A percentile compares a stretch with the other conserved stretches of the same genome.
Evolutionary conservation across 2,797 vertebrate genomes (phyloP).

Genomic region (Artibeus jamaicensis): DNA sequence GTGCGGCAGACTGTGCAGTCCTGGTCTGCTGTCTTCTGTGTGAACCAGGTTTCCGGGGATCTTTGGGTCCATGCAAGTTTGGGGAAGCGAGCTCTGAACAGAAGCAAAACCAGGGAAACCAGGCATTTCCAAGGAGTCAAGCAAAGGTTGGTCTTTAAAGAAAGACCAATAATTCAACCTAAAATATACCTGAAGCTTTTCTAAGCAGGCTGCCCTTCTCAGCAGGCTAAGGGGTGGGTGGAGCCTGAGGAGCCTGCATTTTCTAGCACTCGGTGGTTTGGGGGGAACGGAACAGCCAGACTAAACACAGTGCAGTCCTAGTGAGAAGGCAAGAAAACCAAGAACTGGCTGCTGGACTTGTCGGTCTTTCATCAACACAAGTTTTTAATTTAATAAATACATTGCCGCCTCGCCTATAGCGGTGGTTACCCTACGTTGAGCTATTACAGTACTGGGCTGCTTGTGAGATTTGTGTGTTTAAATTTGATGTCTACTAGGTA

Average conservation of each 20-base stretch:
- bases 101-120: not conserved
- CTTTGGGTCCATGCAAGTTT: accelerated
- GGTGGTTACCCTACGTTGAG: not conserved
- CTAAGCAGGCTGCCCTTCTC: not conserved
- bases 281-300: not conserved
- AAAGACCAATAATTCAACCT: not conserved
- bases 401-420: not conserved
- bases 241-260: not conserved
- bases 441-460: not conserved
- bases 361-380: not conserved
- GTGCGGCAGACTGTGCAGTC: not conserved
- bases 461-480: not conserved
- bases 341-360: not conserved
- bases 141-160: not conserved
- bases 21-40: not conserved
- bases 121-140: not conserved
- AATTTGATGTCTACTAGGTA: not conserved
- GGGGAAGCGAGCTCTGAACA: not conserved
- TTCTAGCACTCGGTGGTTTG: not conserved
- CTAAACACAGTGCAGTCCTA: not conserved
- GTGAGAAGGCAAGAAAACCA: not conserved
- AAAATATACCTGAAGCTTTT: not conserved
- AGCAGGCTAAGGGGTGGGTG: not conserved
- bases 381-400: not conserved
- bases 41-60: not conserved